These are phyloP conservation scores for Montipora capricornis DNA, from an alignment of 64 coral and sea anemone species.

Conservation along the genomic window DNA sequence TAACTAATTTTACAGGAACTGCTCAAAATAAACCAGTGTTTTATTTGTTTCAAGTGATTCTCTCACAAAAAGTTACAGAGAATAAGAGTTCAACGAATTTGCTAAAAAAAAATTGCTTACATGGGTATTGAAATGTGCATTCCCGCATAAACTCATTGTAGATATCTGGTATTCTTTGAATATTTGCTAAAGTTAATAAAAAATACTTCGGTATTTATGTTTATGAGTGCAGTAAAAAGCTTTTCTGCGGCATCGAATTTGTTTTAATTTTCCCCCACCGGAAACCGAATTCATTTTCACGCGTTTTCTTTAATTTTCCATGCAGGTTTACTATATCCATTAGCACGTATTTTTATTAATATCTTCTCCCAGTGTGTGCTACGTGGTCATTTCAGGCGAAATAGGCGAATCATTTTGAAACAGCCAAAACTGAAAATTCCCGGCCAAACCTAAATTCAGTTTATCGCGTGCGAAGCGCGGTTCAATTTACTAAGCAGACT, in stretches of 20 bases:
- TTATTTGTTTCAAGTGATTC: slow-evolving; percentile 20
- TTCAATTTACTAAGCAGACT: slow-evolving; percentile 34
- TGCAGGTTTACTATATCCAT: slow-evolving; percentile 26
- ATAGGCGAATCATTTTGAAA: slow-evolving; percentile 17
- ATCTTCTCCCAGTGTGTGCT: slow-evolving; percentile 13
- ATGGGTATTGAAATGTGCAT: not conserved
- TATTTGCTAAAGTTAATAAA: slow-evolving; percentile 34
- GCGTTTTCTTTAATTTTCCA: not conserved
- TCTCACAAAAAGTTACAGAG: no score
- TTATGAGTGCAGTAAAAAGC: slow-evolving; percentile 25
- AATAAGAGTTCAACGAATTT: no score
- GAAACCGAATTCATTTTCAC: slow-evolving; percentile 47
- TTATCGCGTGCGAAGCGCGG: not conserved
- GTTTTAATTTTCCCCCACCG: slow-evolving; percentile 27
- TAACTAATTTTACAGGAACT: slow-evolving; percentile 49
- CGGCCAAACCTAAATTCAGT: not conserved
- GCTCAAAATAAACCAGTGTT: slow-evolving; percentile 20
- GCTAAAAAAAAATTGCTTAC: no score
- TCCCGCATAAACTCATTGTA: not conserved
- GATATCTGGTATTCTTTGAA: slow-evolving; percentile 8
- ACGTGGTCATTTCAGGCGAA: not conserved
- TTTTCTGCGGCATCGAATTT: slow-evolving; percentile 18
- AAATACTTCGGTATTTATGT: slow-evolving; percentile 21
- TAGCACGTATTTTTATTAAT: slow-evolving; percentile 18
- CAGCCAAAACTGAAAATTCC: not conserved